These are phyloP conservation scores for Misgurnus mizolepis DNA, from an alignment of 2,113 vertebrate species.

Conservation along the genomic window DNA sequence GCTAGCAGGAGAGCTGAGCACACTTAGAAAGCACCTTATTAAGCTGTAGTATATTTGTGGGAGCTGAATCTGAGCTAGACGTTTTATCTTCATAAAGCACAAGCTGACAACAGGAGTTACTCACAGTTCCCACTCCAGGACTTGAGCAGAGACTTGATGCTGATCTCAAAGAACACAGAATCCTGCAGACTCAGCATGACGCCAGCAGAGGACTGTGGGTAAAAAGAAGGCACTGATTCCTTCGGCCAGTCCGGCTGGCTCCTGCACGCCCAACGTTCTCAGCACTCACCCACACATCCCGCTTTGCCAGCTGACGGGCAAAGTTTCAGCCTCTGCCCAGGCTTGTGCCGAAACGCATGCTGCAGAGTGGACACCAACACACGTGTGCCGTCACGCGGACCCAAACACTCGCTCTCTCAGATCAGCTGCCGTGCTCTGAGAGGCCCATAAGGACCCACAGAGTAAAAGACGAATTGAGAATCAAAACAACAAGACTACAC, in stretches of 20 bases:
- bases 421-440: conserved; percentile 40
- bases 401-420: conserved; percentile 9
- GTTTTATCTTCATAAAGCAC: neutral
- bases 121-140: conserved; percentile 94
- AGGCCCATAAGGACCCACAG: conserved; percentile 40
- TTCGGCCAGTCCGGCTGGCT: conserved; percentile 49
- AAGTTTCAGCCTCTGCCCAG: conserved; percentile 62
- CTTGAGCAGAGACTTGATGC: conserved; percentile 97
- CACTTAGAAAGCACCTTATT: neutral
- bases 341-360: conserved; percentile 57
- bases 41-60: neutral
- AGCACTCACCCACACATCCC: conserved; percentile 32
- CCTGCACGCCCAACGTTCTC: conserved; percentile 40
- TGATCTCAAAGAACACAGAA: conserved; percentile 96
- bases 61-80: neutral
- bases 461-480: conserved; percentile 38
- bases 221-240: conserved; percentile 58
- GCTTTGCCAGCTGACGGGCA: conserved; percentile 52
- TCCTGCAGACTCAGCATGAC: conserved; percentile 96
- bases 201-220: conserved; percentile 61
- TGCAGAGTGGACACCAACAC: conserved; percentile 34
- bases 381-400: conserved; percentile 2
- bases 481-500: neutral
- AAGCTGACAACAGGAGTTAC: conserved; percentile 64
- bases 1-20: neutral